phyloP scores from a whole-genome alignment of 1,140 invertebrate genomes.

The Tenebrio molitor region DNA sequence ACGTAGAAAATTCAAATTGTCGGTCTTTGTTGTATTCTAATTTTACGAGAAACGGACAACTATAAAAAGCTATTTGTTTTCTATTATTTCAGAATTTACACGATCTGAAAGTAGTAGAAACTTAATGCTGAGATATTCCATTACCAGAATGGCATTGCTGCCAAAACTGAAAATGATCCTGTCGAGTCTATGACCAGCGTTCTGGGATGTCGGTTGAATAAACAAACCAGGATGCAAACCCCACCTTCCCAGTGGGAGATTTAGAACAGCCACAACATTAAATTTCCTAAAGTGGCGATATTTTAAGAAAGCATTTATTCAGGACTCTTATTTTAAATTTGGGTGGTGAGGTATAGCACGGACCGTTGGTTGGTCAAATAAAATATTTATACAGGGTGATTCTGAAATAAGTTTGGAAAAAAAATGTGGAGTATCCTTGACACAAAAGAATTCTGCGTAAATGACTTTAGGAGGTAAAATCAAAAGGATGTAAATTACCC shows the following conservation, averaged over 20 bases:
- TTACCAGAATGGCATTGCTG: slow-evolving; percentile 9
- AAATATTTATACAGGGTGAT: background rate
- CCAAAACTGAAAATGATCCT: slow-evolving; percentile 7
- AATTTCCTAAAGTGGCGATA: slow-evolving; percentile 35
- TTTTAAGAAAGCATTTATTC: slow-evolving; percentile 36
- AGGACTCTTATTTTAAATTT: slow-evolving; percentile 8
- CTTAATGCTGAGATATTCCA: background rate
- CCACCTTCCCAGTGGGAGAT: slow-evolving; percentile 24
- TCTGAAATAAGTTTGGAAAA: too few relatives aligned
- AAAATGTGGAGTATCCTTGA: too few relatives aligned
- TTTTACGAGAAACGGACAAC: background rate
- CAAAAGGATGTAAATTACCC: too few relatives aligned
- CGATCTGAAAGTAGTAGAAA: too few relatives aligned
- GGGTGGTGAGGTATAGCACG: background rate
- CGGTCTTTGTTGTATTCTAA: background rate
- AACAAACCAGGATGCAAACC: slow-evolving; percentile 33
- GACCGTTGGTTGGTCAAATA: background rate
- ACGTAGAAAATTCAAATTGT: too few relatives aligned
- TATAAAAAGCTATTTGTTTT: background rate
- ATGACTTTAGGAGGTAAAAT: too few relatives aligned
- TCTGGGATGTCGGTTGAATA: slow-evolving; percentile 27
- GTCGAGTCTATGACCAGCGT: slow-evolving; percentile 1
- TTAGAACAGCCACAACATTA: slow-evolving; percentile 23
- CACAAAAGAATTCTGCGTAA: too few relatives aligned
- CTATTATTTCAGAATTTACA: too few relatives aligned